phyloP scores from a whole-genome alignment of 23 tunicate genomes.

The Halocynthia roretzi region DNA sequence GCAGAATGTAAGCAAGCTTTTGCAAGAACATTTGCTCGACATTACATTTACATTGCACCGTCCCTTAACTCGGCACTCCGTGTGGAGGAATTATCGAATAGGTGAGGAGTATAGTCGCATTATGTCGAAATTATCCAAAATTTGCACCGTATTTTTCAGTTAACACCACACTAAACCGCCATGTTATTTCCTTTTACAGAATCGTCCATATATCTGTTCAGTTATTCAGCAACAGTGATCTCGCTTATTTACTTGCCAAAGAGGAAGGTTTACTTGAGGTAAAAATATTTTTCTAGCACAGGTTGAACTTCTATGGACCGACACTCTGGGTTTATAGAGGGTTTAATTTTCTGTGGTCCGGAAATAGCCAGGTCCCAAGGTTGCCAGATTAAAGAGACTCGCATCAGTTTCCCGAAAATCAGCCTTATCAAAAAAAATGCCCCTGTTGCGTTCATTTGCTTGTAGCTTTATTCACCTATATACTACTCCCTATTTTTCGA shows the following conservation, averaged over 20 bases:
- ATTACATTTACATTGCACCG: conserved; percentile 57
- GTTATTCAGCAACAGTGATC: conserved; percentile 75
- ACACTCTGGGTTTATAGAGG: too few species aligned
- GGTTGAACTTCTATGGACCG: too few species aligned
- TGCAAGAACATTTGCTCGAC: conserved; percentile 57
- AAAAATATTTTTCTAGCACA: not conserved
- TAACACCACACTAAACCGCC: not conserved
- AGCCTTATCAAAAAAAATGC: too few species aligned
- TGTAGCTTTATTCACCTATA: too few species aligned
- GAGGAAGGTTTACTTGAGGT: conserved; percentile 69
- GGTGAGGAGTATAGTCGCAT: conserved; percentile 6
- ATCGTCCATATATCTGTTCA: conserved; percentile 97
- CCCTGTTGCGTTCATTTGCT: too few species aligned
- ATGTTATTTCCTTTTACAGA: conserved; percentile 27
- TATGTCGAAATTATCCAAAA: not conserved
- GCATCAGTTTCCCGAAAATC: too few species aligned
- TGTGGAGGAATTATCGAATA: conserved; percentile 22
- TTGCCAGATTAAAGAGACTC: too few species aligned
- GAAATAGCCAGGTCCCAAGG: too few species aligned
- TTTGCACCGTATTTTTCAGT: not conserved
- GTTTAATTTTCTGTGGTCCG: too few species aligned
- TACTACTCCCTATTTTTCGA: too few species aligned
- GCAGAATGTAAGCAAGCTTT: conserved; percentile 53
- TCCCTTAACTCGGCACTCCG: conserved; percentile 17
- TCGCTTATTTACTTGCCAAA: conserved; percentile 43